Evolutionary conservation across 1,140 invertebrate genomes (phyloP), one percentile per base, ranked within the genome.

Genomic region (Drosophila teissieri): DNA sequence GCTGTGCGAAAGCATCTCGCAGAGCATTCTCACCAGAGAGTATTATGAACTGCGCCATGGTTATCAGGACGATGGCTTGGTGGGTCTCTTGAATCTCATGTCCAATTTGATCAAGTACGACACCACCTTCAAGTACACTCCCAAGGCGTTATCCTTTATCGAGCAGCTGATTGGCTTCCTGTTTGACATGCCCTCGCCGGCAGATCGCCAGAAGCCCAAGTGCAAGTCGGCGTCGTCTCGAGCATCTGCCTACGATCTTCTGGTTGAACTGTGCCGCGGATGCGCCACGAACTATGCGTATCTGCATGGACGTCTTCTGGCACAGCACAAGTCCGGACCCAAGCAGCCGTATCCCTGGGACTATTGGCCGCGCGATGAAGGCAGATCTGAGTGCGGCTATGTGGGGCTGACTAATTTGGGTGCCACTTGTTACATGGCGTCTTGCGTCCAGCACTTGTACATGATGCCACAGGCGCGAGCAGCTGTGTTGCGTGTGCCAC

Each of bases 381-480:
- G 97, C 0, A 93, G 98, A 3, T 97, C 97, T 0, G 97, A 98
- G 81, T 98, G 97, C 92, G 98, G 98, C 5, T 98, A 98, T 92
- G 97, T 98, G 1, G 98, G 98, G 0, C 93, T 99, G 4, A 98
- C 97, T 0, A 99, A 99, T 93, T 93, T 99, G 5, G 98, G 98
- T 19, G 98, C 98, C 12, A 99, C 98, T 0, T 99, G 98, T 92
- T 99, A 99, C 92, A 98, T 99, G 97, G 98, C 98, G 3, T 98
- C 98, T 19, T 98, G 97, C 90, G 97, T 99, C 95, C 98, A 99
- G 91, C 98, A 98, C 93, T 92, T 99, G 31, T 99, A 97, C 85
- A 99, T 99, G 98, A 98, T 99, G 95, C 98, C 97, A 5, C 96
- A 97, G 88, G 97, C 97, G 0, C 93, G 98, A 57, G 94, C 95